phyloP scores from a whole-genome alignment of 2,113 vertebrate species.

The Typhlomys cinereus region DNA sequence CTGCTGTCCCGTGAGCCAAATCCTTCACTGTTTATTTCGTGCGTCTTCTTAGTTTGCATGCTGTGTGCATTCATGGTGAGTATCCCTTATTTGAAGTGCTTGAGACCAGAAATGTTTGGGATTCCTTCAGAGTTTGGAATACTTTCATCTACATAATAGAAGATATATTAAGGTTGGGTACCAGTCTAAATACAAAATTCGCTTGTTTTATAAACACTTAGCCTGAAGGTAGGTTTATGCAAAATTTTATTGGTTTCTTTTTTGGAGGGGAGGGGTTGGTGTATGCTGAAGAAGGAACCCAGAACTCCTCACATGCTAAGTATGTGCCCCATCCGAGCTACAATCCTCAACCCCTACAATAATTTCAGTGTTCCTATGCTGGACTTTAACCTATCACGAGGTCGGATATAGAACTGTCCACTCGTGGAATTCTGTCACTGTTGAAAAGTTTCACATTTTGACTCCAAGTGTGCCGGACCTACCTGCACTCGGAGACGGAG shows the following conservation, averaged over 20 bases:
- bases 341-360: background rate
- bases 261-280: background rate
- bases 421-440: background rate
- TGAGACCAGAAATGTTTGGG: background rate
- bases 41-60: background rate
- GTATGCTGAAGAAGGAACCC: background rate
- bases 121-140: background rate
- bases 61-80: background rate
- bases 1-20: background rate
- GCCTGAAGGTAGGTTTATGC: background rate
- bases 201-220: background rate
- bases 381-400: background rate
- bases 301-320: no score
- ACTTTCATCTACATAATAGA: conserved; percentile 19
- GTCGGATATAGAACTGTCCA: background rate
- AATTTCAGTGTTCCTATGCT: background rate
- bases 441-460: background rate
- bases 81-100: background rate
- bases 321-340: background rate
- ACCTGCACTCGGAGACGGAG: background rate
- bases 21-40: background rate
- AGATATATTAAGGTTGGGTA: background rate
- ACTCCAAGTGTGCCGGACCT: background rate
- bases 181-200: background rate
- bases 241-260: background rate